Percentiles rank a stretch among this genome's conserved stretches.
phyloP scores from a whole-genome alignment of 1,140 invertebrate species.

The Euwallacea fornicatus region DNA sequence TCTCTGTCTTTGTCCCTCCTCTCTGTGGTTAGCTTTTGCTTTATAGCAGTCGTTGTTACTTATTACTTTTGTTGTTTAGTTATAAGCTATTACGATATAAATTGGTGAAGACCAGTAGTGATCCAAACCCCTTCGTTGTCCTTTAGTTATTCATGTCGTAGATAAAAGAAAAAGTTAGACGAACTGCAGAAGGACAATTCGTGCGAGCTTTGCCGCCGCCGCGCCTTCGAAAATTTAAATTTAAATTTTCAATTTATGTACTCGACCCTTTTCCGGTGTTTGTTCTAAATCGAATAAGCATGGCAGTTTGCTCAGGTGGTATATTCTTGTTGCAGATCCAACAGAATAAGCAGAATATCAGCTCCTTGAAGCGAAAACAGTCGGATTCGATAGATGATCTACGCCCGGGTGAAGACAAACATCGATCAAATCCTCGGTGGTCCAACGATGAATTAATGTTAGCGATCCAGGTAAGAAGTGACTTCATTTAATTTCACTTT shows the following conservation, averaged over 20 bases:
- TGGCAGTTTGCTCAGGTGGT: neutral
- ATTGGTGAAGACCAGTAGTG: too few species aligned
- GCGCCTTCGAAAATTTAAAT: neutral
- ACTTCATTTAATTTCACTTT: neutral
- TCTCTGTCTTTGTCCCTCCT: constrained; percentile 37
- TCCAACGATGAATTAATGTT: constrained; percentile 89
- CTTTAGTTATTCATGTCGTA: neutral
- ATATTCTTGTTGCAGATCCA: constrained; percentile 72
- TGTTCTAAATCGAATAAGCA: neutral
- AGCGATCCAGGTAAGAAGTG: constrained; percentile 68
- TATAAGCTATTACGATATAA: neutral
- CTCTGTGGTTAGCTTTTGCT: constrained; percentile 33
- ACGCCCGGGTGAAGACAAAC: constrained; percentile 56
- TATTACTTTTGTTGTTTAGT: too few species aligned
- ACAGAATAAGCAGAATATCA: constrained; percentile 90
- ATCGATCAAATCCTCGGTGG: constrained; percentile 67
- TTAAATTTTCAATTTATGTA: neutral
- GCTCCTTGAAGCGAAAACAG: constrained; percentile 79
- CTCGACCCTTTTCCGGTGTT: too few species aligned
- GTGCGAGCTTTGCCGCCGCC: too few species aligned
- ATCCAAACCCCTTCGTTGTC: too few species aligned
- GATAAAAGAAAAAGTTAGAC: neutral
- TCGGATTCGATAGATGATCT: constrained; percentile 73
- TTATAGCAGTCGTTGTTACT: neutral
- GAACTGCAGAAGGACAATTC: neutral